These are phyloP conservation scores for Drosophila leontia DNA, from an alignment of 1,140 invertebrate genomes.

Conservation along the genomic window DNA sequence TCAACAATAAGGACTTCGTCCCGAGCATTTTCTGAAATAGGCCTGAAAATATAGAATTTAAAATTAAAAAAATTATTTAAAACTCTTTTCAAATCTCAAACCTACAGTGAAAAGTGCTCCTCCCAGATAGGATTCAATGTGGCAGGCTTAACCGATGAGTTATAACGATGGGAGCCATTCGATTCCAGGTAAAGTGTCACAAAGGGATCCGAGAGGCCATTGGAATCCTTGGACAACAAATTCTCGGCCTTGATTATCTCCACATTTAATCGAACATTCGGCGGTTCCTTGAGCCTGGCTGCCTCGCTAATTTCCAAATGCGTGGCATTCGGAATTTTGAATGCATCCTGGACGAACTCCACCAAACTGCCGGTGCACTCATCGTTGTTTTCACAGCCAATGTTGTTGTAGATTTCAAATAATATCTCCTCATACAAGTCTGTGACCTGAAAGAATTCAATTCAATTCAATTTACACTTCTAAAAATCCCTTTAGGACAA, in stretches of 20 bases:
- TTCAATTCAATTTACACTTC: not conserved
- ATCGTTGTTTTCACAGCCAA: constrained; percentile 91
- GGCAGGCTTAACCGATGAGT: constrained; percentile 95
- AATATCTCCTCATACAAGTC: constrained; percentile 96
- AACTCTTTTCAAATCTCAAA: constrained; percentile 58
- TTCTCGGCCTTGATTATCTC: constrained; percentile 97
- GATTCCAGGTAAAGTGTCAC: constrained; percentile 93
- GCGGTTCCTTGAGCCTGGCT: constrained; percentile 92
- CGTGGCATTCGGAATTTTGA: constrained; percentile 91
- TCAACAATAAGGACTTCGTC: constrained; percentile 44
- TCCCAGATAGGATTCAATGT: constrained; percentile 97
- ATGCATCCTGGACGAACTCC: constrained; percentile 94
- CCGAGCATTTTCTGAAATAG: constrained; percentile 34
- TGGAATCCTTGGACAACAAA: constrained; percentile 96
- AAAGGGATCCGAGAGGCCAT: constrained; percentile 98
- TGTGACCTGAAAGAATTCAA: constrained; percentile 88
- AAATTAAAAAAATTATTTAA: not conserved
- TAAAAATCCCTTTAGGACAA: not conserved
- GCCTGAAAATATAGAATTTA: not conserved
- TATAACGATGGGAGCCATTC: constrained; percentile 90
- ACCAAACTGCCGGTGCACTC: constrained; percentile 90
- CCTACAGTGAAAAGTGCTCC: constrained; percentile 98
- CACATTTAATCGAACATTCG: constrained; percentile 96
- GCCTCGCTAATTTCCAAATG: constrained; percentile 89
- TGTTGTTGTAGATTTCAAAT: constrained; percentile 96